These are phyloP conservation scores for Circaetus cinerascens DNA, from an alignment of 2,113 vertebrate species.

Conservation along the genomic window DNA sequence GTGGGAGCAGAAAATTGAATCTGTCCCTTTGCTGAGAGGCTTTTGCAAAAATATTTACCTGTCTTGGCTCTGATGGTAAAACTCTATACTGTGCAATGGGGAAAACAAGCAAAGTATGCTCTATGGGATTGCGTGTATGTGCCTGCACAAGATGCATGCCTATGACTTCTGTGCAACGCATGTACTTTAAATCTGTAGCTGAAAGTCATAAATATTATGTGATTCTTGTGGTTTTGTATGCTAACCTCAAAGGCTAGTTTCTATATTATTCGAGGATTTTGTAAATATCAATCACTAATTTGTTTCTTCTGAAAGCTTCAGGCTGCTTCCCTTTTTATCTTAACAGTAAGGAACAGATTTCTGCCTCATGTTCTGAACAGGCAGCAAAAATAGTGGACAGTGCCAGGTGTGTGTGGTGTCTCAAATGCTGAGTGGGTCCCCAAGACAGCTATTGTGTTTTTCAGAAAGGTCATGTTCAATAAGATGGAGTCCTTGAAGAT, in stretches of 20 bases:
- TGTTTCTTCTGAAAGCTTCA: not conserved
- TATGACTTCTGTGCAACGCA: accelerated
- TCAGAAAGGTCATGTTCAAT: not conserved
- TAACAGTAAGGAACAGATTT: accelerated
- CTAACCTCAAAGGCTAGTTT: not conserved
- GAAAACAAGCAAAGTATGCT: not conserved
- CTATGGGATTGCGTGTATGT: not conserved
- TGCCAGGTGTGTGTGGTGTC: not conserved
- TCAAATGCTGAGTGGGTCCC: not conserved
- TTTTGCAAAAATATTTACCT: not conserved
- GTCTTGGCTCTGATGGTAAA: not conserved
- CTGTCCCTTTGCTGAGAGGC: not conserved
- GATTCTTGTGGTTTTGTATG: accelerated
- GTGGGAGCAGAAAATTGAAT: not conserved
- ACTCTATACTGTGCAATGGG: not conserved
- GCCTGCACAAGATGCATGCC: not conserved
- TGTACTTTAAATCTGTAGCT: not conserved
- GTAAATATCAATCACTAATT: accelerated
- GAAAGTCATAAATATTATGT: not conserved
- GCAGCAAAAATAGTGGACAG: not conserved
- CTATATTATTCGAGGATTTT: accelerated
- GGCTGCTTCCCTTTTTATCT: not conserved
- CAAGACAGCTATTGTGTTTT: accelerated
- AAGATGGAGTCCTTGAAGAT: not conserved
- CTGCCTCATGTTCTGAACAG: not conserved